A percentile compares a stretch with the other conserved stretches of the same genome.
These are phyloP conservation scores for Gallinago paraguaiae DNA, from an alignment of 2,113 vertebrate species.

Conservation along the genomic window DNA sequence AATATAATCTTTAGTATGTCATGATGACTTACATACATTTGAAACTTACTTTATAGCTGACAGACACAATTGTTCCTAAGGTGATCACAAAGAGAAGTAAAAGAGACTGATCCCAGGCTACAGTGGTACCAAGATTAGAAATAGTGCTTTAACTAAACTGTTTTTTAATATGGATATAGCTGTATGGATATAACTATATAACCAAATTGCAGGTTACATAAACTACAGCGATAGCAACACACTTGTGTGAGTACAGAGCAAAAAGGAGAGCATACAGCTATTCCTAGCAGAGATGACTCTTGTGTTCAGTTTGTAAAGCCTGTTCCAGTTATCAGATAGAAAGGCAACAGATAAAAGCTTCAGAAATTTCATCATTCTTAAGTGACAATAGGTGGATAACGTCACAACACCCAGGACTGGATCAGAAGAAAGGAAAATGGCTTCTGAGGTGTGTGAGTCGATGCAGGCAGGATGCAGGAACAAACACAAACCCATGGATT, in stretches of 20 bases:
- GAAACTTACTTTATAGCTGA: neutral
- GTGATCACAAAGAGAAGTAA: neutral
- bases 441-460: neutral
- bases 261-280: neutral
- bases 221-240: neutral
- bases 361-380: neutral
- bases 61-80: neutral
- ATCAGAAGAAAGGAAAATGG: neutral
- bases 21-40: neutral
- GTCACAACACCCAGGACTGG: neutral
- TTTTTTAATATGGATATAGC: neutral
- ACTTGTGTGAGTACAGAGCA: neutral
- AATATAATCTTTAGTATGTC: neutral
- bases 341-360: neutral
- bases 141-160: neutral
- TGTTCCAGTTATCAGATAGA: neutral
- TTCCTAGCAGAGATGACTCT: neutral
- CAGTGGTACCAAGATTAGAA: neutral
- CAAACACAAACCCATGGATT: too few relatives aligned
- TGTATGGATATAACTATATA: neutral
- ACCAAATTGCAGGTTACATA: neutral
- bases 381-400: neutral
- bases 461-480: too few relatives aligned
- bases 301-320: neutral
- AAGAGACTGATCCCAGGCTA: neutral